These are phyloP conservation scores for Smithornis capensis DNA, from an alignment of 2,113 vertebrate species.

Conservation along the genomic window DNA sequence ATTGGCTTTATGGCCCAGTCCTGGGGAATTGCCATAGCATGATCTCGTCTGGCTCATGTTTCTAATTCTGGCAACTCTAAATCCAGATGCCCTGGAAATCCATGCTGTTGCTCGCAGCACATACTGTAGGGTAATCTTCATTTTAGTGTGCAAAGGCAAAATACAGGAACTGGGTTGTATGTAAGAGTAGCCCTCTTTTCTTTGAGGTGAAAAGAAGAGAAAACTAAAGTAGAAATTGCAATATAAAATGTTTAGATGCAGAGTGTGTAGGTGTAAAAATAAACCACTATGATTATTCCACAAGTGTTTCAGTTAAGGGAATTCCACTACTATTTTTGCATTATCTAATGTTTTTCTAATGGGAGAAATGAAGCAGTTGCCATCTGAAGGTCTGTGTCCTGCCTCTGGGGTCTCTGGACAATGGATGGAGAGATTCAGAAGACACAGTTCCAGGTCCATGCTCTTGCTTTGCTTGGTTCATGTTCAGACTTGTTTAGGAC, in stretches of 20 bases:
- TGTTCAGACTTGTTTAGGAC: background rate
- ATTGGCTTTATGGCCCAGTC: constrained; percentile 22
- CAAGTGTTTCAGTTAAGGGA: background rate
- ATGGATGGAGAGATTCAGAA: background rate
- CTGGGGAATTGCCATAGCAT: constrained; percentile 36
- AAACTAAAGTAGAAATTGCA: background rate
- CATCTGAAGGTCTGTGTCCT: background rate
- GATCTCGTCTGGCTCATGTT: constrained; percentile 13
- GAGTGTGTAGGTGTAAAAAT: background rate
- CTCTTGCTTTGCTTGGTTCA: background rate
- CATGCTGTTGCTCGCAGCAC: constrained; percentile 1
- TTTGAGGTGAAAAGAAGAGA: background rate
- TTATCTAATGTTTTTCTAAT: background rate
- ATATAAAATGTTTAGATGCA: background rate
- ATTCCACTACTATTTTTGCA: background rate
- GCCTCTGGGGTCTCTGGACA: background rate
- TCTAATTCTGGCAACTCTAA: constrained; percentile 61
- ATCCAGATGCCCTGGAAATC: constrained; percentile 49
- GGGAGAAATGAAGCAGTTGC: fast-evolving
- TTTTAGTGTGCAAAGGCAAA: background rate
- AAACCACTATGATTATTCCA: background rate
- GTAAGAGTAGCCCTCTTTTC: background rate
- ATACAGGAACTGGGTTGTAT: background rate
- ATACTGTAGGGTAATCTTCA: background rate
- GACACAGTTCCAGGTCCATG: background rate